A percentile compares a stretch with the other conserved stretches of the same genome.
Conservation (phyloP, 2,113 vertebrate species). For the Myocastor coypus region DNA sequence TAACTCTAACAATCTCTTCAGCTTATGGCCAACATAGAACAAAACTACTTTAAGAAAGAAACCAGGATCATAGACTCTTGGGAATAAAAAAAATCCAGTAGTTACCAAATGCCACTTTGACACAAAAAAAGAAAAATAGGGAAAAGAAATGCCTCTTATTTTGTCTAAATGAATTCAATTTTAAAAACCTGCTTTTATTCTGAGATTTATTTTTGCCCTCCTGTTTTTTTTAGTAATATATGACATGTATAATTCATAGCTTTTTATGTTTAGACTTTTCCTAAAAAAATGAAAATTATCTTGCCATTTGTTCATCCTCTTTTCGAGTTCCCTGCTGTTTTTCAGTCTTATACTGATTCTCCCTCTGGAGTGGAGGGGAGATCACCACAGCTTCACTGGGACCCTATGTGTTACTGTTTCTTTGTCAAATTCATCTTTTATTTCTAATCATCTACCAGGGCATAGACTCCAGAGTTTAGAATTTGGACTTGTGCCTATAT, state of each 20-base stretch:
- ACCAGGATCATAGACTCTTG: neutral
- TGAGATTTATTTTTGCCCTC: neutral
- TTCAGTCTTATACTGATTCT: neutral
- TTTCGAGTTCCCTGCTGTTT: neutral
- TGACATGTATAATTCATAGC: neutral
- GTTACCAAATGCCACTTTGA: neutral
- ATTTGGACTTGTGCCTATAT: neutral
- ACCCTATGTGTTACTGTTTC: neutral
- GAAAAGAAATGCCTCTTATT: neutral
- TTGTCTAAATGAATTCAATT: conserved; percentile 24
- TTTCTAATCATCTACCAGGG: neutral
- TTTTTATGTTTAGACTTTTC: conserved; percentile 24
- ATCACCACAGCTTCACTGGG: neutral
- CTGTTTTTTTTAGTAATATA: neutral
- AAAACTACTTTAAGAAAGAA: conserved; percentile 10
- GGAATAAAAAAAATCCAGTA: neutral
- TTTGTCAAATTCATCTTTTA: neutral
- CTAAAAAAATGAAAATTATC: conserved; percentile 34
- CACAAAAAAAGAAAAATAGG: conserved; percentile 21
- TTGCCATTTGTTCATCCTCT: neutral
- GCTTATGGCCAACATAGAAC: too few species aligned
- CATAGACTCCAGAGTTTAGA: neutral
- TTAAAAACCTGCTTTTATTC: conserved; percentile 28
- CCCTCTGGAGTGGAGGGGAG: neutral
- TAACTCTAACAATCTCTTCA: neutral